These are phyloP conservation scores for Candoia aspera DNA, from an alignment of 2,113 vertebrate genomes.

Conservation along the genomic window DNA sequence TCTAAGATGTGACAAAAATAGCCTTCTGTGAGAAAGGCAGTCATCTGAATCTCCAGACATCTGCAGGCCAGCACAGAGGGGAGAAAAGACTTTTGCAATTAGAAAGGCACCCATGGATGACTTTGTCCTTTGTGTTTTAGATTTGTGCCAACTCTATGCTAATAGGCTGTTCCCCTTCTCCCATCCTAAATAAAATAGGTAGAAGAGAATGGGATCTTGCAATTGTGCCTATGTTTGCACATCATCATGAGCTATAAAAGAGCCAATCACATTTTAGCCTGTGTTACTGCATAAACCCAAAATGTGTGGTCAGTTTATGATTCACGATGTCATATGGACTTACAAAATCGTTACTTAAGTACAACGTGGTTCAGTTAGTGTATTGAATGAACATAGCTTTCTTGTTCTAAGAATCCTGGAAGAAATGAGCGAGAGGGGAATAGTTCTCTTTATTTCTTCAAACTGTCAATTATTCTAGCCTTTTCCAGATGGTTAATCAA, in stretches of 20 bases:
- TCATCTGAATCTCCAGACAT: slow-evolving; percentile 55
- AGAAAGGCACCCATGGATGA: slow-evolving; percentile 41
- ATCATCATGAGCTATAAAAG: neutral
- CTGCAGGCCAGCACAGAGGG: slow-evolving; percentile 47
- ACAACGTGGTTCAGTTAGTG: neutral
- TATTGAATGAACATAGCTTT: neutral
- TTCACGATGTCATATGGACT: neutral
- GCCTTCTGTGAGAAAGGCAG: slow-evolving; percentile 55
- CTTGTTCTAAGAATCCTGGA: neutral
- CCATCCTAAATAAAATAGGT: neutral
- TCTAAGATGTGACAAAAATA: slow-evolving; percentile 64
- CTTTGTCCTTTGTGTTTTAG: slow-evolving; percentile 56
- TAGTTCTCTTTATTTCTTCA: neutral
- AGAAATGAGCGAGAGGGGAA: neutral
- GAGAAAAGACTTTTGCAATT: slow-evolving; percentile 56
- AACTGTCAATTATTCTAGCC: neutral
- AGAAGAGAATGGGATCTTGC: neutral
- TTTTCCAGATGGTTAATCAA: neutral
- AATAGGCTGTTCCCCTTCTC: slow-evolving; percentile 16
- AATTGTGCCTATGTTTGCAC: neutral
- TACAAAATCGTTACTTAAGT: neutral
- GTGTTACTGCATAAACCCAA: neutral
- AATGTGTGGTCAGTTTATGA: neutral
- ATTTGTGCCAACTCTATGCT: neutral
- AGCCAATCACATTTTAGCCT: neutral